phyloP scores from a whole-genome alignment of 1,140 invertebrate genomes.

The Dinothrombium tinctorium region DNA sequence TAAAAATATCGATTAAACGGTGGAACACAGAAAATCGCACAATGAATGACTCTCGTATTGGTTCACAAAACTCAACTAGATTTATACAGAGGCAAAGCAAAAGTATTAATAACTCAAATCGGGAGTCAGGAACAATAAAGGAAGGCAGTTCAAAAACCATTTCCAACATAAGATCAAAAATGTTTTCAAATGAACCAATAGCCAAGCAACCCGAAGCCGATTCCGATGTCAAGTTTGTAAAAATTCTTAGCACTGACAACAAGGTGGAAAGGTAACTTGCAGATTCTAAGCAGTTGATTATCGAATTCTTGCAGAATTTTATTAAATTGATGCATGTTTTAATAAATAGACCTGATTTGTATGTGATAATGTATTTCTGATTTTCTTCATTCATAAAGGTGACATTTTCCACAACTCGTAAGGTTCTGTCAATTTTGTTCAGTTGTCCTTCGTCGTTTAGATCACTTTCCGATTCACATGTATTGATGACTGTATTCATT shows the following conservation, averaged over 20 bases:
- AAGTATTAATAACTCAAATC: conserved; percentile 13
- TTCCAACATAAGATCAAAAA: conserved; percentile 10
- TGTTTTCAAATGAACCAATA: conserved; percentile 5
- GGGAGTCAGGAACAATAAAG: conserved; percentile 10
- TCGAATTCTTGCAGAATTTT: conserved; percentile 7
- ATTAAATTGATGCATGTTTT: conserved; percentile 13
- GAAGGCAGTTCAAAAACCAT: conserved; percentile 10
- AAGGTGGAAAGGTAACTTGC: conserved; percentile 7
- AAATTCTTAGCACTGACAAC: conserved; percentile 10
- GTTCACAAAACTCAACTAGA: conserved; percentile 12
- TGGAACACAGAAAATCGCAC: neutral
- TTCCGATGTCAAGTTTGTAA: conserved; percentile 13
- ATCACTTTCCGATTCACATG: conserved; percentile 7
- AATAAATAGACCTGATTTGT: conserved; percentile 38
- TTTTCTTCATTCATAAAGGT: conserved; percentile 89
- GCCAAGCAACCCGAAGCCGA: conserved; percentile 6
- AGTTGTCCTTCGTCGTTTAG: conserved; percentile 26
- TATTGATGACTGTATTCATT: conserved; percentile 31
- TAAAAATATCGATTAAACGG: conserved; percentile 39
- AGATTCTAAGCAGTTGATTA: conserved; percentile 5
- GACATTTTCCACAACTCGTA: conserved; percentile 87
- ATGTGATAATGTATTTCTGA: conserved; percentile 63
- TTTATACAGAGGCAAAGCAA: conserved; percentile 12
- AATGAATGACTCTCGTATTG: conserved; percentile 6
- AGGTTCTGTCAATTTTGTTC: conserved; percentile 70